Evolutionary conservation across 2,797 vertebrate species (phyloP).

Genomic region (Megaceryle alcyon): DNA sequence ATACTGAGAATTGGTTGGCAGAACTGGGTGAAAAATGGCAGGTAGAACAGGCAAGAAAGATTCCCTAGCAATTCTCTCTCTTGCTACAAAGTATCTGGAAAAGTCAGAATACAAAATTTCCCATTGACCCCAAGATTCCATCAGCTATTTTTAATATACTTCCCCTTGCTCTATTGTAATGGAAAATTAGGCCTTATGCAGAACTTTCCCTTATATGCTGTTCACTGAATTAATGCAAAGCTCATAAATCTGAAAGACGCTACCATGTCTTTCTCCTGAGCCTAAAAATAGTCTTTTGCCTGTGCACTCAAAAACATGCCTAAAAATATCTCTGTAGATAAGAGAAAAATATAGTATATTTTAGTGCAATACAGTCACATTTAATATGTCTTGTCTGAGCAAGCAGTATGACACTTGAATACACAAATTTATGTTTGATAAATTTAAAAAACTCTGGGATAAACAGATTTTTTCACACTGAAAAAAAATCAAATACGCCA

Average conservation of each 20-base stretch:
- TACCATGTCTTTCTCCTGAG: neutral
- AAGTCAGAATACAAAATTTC: neutral
- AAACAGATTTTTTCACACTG: constrained; percentile 31
- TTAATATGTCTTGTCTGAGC: neutral
- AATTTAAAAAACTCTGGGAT: constrained; percentile 49
- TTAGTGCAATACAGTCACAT: constrained; percentile 3
- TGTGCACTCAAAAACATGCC: neutral
- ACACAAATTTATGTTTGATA: constrained; percentile 35
- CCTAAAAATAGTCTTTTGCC: neutral
- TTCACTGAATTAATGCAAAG: neutral
- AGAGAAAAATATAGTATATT: neutral
- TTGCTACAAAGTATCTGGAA: neutral
- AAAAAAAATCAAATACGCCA: constrained; percentile 50
- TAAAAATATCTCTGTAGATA: neutral
- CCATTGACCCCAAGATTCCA: neutral
- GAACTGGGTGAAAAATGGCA: neutral
- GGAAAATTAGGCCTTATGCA: neutral
- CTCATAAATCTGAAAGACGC: neutral
- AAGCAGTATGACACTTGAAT: constrained; percentile 20
- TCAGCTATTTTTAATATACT: neutral
- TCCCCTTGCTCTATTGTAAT: neutral
- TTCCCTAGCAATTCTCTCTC: neutral
- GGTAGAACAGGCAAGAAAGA: neutral
- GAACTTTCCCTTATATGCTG: neutral
- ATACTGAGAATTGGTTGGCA: neutral